Evolutionary conservation across 2,113 vertebrate genomes (phyloP).

Genomic region (Pristiophorus japonicus): DNA sequence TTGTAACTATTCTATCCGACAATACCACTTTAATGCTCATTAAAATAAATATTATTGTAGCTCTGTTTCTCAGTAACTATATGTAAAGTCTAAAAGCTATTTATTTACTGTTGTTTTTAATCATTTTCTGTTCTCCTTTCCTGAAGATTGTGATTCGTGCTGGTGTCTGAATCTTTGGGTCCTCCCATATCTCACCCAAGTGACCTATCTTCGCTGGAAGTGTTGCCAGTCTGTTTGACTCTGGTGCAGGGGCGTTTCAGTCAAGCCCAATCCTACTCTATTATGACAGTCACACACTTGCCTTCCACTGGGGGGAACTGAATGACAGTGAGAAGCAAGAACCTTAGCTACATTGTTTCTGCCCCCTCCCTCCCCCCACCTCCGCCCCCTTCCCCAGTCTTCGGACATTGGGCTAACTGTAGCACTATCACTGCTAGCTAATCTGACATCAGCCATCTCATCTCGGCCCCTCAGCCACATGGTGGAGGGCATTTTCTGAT

Average conservation of each 20-base stretch:
- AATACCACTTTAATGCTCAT: not conserved
- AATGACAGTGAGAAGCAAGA: not conserved
- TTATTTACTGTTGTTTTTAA: not conserved
- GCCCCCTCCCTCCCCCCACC: too few species aligned
- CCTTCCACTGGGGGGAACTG: not conserved
- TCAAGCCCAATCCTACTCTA: not conserved
- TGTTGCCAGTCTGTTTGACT: too few species aligned
- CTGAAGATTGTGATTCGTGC: not conserved
- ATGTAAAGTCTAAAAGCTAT: not conserved
- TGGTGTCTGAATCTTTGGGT: not conserved
- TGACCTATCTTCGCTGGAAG: too few species aligned
- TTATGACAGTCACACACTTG: not conserved
- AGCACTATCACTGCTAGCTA: not conserved
- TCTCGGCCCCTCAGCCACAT: too few species aligned
- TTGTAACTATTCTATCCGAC: not conserved
- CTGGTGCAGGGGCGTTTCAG: not conserved
- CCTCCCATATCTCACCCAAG: not conserved
- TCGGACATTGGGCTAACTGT: not conserved
- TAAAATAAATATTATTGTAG: not conserved
- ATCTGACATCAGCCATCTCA: not conserved
- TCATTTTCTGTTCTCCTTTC: not conserved
- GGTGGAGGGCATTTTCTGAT: not conserved
- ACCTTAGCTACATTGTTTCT: not conserved
- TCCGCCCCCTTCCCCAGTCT: not conserved
- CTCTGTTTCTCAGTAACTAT: not conserved